Percentiles rank a stretch among this genome's conserved stretches.
phyloP scores from a whole-genome alignment of 2,113 vertebrate species.

The Emydura subglobosa region DNA sequence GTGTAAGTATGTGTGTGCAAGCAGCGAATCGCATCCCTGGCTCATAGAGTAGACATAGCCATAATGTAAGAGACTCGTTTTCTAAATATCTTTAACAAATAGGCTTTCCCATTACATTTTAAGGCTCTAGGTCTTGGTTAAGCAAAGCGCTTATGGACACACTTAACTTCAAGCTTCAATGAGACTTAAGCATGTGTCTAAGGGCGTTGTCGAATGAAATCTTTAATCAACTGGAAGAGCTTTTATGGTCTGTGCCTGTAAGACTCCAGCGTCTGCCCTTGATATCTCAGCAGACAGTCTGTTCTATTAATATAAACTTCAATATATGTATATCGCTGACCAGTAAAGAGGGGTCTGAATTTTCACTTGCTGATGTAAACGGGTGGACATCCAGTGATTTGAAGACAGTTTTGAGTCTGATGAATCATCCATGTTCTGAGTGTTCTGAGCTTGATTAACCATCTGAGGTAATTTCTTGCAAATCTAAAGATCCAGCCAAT shows the following conservation, averaged over 20 bases:
- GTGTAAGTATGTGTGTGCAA: neutral
- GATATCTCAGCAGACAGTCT: neutral
- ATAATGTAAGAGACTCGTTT: neutral
- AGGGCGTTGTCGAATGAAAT: neutral
- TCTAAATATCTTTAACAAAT: accelerated
- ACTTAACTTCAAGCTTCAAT: neutral
- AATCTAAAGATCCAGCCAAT: neutral
- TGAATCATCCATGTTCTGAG: neutral
- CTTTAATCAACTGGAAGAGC: neutral
- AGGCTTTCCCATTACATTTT: accelerated
- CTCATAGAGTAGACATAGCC: neutral
- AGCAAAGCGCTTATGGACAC: neutral
- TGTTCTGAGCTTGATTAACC: neutral
- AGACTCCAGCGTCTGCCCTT: accelerated
- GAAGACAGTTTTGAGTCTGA: neutral
- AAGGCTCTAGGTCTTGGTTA: neutral
- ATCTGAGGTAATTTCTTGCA: neutral
- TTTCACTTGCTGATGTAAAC: neutral
- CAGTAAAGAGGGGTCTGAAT: accelerated
- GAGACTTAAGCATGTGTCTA: neutral
- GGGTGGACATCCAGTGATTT: neutral
- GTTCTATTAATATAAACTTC: accelerated
- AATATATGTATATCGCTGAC: accelerated
- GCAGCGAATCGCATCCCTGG: neutral
- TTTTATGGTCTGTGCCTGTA: neutral